These are phyloP conservation scores for Paramuricea clavata DNA, from an alignment of 92 coral and sea anemone species.

Conservation along the genomic window DNA sequence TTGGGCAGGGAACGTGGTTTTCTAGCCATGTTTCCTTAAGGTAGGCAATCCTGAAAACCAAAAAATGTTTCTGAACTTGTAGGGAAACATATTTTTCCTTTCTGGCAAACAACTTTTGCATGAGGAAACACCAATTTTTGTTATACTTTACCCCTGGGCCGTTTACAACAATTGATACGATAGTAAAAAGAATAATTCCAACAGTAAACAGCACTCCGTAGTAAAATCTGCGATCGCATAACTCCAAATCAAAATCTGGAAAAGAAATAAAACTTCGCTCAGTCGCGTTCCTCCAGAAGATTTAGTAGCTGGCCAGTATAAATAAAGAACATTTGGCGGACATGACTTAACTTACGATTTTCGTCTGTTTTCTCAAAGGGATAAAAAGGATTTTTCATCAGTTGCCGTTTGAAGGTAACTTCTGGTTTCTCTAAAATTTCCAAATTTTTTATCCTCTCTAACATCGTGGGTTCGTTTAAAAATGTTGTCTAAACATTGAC, in stretches of 20 bases:
- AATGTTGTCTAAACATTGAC: background rate
- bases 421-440: constrained; percentile 93
- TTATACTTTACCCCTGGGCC: constrained; percentile 85
- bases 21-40: too few species aligned
- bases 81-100: background rate
- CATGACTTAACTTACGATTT: constrained; percentile 68
- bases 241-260: constrained; percentile 80
- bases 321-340: background rate
- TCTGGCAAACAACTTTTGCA: background rate
- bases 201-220: constrained; percentile 75
- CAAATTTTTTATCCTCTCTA: constrained; percentile 77
- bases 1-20: too few species aligned
- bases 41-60: too few species aligned
- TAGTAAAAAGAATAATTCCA: constrained; percentile 54
- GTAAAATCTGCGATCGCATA: constrained; percentile 78
- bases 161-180: constrained; percentile 70
- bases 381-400: constrained; percentile 75
- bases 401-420: constrained; percentile 75
- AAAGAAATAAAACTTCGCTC: constrained; percentile 43
- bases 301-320: background rate
- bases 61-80: background rate
- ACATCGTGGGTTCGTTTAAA: background rate
- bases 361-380: constrained; percentile 71
- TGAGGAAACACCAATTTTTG: too few species aligned
- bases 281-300: too few species aligned